Base-by-base conservation (phyloP, 2,888 invertebrate species). In the Drymonia ruficornis region DNA sequence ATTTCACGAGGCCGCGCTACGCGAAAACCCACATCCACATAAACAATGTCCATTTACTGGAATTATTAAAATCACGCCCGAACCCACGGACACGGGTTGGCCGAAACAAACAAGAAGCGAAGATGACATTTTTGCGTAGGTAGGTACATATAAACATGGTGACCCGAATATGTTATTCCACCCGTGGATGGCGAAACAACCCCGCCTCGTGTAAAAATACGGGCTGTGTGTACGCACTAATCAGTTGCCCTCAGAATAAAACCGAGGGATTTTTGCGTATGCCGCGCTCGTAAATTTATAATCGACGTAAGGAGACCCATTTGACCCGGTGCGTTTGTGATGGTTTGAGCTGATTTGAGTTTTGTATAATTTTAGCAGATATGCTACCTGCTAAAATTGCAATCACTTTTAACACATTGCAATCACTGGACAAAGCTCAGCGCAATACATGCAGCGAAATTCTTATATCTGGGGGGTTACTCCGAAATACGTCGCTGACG, bases 151-250 rank as follows among this genome's bases (percentile, higher is more conserved):
- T 3, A 31, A 48, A 47, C 48, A 48, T 53, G 58, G 48, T 52
- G 65, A 64, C 71, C 68, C 60, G 73, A 70, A 77, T 76, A 71
- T 73, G 49, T 63, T 59, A 63, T 57, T 53, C 56, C 36, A n/a
- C 4, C 36, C 36, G n/a, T n/a, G 36, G 36, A 13, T 1, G 13
- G 36, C n/a, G n/a, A 36, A 36, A 36, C 36, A 36, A 36, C 4
- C n/a, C 11, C 31, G 5, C 28, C n/a, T n/a, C n/a, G n/a, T n/a
- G 8, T 28, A 28, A 28, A 28, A 28, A 8, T 28, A 28, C 1
- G 28, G 6, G 6, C 6, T 31, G 1, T 36, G n/a, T 36, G 13
- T 36, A 36, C 36, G 13, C 36, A n/a, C 13, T n/a, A 36, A 36
- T 42, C 42, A 9, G 42, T 16, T 11, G 42, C 18, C 42, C 16